Evolutionary conservation across 92 coral and sea anemone genomes (phyloP).

Genomic region (Hydrozoanthus gracilis): DNA sequence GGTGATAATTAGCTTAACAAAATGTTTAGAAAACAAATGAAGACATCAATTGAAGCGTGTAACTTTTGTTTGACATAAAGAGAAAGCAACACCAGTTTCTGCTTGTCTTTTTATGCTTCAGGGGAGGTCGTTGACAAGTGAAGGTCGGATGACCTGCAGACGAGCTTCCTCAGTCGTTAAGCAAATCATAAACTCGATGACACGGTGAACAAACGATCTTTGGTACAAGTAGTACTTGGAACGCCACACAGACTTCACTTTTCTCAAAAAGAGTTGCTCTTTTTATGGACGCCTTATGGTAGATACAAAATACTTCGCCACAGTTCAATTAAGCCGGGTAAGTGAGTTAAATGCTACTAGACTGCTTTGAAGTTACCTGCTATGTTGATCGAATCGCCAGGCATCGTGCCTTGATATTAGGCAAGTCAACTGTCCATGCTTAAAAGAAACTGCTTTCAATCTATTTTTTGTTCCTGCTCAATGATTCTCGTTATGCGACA

Average conservation of each 20-base stretch:
- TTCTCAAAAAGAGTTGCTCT: not conserved
- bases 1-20: not conserved
- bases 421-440: not conserved
- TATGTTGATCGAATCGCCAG: not conserved
- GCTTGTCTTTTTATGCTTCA: slow-evolving; percentile 47
- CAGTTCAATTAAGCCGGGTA: slow-evolving; percentile 11
- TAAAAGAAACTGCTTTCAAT: not conserved
- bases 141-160: slow-evolving; percentile 23
- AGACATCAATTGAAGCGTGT: slow-evolving; percentile 29
- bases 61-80: slow-evolving; percentile 23
- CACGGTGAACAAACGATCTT: not conserved
- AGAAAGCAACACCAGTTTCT: slow-evolving; percentile 35
- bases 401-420: not conserved
- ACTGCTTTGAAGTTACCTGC: not conserved
- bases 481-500: not conserved
- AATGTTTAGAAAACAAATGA: slow-evolving; percentile 6
- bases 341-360: not conserved
- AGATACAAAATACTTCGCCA: not conserved
- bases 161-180: not conserved
- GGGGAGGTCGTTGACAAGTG: slow-evolving; percentile 21
- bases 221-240: not conserved
- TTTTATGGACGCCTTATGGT: slow-evolving; percentile 29
- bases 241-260: not conserved
- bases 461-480: not conserved
- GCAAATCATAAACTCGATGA: slow-evolving; percentile 7